phyloP scores from a whole-genome alignment of 2,113 vertebrate genomes.

The Macquaria australasica region DNA sequence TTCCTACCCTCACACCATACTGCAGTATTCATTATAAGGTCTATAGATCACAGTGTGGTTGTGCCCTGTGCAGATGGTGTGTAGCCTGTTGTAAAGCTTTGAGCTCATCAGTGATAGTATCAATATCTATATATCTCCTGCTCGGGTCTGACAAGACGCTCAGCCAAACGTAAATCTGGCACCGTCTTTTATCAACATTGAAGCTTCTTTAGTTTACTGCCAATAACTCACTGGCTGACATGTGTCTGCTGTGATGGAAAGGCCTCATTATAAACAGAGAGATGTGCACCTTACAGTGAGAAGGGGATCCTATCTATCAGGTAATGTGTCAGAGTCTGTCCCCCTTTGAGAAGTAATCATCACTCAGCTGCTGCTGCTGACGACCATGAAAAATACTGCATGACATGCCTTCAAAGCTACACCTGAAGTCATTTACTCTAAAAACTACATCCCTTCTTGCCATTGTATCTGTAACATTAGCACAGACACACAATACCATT shows the following conservation, averaged over 20 bases:
- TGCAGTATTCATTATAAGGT: not conserved
- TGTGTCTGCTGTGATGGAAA: constrained; percentile 66
- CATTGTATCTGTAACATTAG: not conserved
- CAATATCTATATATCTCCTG: constrained; percentile 30
- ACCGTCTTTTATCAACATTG: constrained; percentile 43
- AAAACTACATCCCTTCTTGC: not conserved
- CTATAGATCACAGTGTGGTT: not conserved
- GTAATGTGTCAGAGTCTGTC: constrained; percentile 40
- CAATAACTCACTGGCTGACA: constrained; percentile 60
- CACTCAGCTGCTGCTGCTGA: constrained; percentile 43
- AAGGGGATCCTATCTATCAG: constrained; percentile 45
- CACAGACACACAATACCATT: not conserved
- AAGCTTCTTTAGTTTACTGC: constrained; percentile 43
- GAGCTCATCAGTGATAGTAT: constrained; percentile 29
- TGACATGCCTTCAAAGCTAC: not conserved
- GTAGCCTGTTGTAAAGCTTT: constrained; percentile 13
- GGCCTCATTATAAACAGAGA: constrained; percentile 51
- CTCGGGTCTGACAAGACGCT: constrained; percentile 29
- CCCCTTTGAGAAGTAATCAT: constrained; percentile 47
- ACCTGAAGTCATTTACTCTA: not conserved
- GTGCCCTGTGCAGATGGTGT: not conserved
- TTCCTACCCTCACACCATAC: not conserved
- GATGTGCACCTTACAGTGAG: constrained; percentile 42
- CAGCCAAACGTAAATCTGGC: constrained; percentile 39
- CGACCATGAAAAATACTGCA: constrained; percentile 28